A percentile compares a stretch with the other conserved stretches of the same genome.
phyloP scores from a whole-genome alignment of 2,888 invertebrate species.

The Catocala fraxini region DNA sequence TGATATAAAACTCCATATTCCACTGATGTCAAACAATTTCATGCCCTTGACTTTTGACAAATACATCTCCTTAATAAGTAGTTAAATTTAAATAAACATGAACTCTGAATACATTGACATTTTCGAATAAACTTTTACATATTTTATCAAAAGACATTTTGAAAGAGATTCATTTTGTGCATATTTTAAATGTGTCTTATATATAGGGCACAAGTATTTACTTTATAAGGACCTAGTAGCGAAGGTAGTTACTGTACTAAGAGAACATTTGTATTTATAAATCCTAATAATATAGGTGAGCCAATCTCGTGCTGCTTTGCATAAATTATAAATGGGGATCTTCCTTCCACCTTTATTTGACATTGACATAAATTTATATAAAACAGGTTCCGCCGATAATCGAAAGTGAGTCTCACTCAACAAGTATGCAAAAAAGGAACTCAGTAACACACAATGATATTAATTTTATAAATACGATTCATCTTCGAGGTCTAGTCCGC shows the following conservation, averaged over 20 bases:
- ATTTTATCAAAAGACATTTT: conserved; percentile 52
- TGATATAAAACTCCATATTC: conserved; percentile 34
- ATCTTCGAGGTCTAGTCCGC: conserved; percentile 30
- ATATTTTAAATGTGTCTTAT: conserved; percentile 1
- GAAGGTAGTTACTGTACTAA: no score
- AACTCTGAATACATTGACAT: conserved; percentile 73
- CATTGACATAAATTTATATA: conserved; percentile 77
- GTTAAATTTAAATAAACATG: conserved; percentile 56
- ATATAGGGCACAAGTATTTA: conserved; percentile 10
- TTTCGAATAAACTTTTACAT: conserved; percentile 57
- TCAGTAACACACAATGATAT: conserved; percentile 18
- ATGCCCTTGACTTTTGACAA: conserved; percentile 68
- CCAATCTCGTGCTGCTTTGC: conserved; percentile 27
- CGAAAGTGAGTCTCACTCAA: conserved; percentile 70
- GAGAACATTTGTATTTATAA: background rate
- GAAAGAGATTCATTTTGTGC: conserved; percentile 42
- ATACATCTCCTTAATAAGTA: conserved; percentile 51
- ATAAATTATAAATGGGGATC: conserved; percentile 51
- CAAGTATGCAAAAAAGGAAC: conserved; percentile 60
- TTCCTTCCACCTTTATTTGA: conserved; percentile 73
- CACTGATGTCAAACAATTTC: conserved; percentile 38
- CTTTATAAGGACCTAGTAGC: no score
- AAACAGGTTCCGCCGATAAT: conserved; percentile 72
- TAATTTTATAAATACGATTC: conserved; percentile 29
- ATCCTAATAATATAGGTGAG: conserved; percentile 26